Base-by-base conservation (phyloP, 1,140 invertebrate species). In the Elysia chlorotica region DNA sequence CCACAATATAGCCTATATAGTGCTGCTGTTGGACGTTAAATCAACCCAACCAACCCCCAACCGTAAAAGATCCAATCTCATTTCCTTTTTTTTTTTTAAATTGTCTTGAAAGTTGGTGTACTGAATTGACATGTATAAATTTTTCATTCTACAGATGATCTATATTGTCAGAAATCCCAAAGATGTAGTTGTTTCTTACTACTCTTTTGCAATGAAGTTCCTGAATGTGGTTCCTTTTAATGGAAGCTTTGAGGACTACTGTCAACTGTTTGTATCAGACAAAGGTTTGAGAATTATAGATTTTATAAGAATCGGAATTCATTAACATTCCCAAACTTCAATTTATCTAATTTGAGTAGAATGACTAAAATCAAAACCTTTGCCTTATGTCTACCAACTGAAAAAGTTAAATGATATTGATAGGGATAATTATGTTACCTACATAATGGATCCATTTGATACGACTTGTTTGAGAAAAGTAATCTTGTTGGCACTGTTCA, bases 101-200 rank as follows among this genome's bases (percentile, higher is more conserved):
- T n/a, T n/a, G n/a, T n/a, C n/a, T n/a, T n/a, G n/a, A n/a, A n/a
- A n/a, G n/a, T n/a, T n/a, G n/a, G n/a, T n/a, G n/a, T n/a, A n/a
- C n/a, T n/a, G n/a, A n/a, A n/a, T n/a, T n/a, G n/a, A n/a, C n/a
- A n/a, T n/a, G n/a, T 33, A 14, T 23, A 69, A 21, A 31, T 31
- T 30, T 53, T 33, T 30, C 25, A 37, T 38, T 78, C 81, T 81
- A 57, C 85, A 96, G 93, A 92, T 97, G 0, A 92, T 98, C 61
- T 98, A 98, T 83, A 91, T 95, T 0, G 91, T 93, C 0, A 90
- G 97, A 61, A 97, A 98, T 88, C 95, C 96, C 1, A 98, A 98
- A 86, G 96, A 99, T 83, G 92, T 93, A 73, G 93, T 94, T 59
- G 95, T 98, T 0, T 97, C 95, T 0, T 96, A 93, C 82, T 98